These are phyloP conservation scores for Limanda limanda DNA, from an alignment of 2,113 vertebrate species.

Conservation along the genomic window DNA sequence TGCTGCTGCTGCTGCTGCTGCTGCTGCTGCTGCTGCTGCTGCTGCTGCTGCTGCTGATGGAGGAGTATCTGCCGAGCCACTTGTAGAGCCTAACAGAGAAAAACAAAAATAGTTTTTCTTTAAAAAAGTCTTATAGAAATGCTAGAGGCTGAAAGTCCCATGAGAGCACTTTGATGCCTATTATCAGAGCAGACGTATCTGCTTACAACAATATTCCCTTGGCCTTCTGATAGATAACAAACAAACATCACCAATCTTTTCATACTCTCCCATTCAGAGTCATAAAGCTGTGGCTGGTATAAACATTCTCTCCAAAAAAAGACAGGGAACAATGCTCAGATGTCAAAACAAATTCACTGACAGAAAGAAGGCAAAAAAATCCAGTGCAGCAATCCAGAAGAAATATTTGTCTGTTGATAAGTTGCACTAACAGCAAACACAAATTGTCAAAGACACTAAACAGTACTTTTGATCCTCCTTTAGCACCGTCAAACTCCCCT, in stretches of 20 bases:
- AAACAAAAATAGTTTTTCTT: slow-evolving; percentile 18
- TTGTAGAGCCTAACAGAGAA: slow-evolving; percentile 89
- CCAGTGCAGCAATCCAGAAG: slow-evolving; percentile 30
- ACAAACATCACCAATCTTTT: slow-evolving; percentile 58
- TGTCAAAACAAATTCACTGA: slow-evolving; percentile 69
- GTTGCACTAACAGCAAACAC: slow-evolving; percentile 57
- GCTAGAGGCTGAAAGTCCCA: slow-evolving; percentile 48
- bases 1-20: slow-evolving; percentile 85
- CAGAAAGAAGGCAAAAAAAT: slow-evolving; percentile 3
- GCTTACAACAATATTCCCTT: slow-evolving; percentile 54
- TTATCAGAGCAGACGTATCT: slow-evolving; percentile 53
- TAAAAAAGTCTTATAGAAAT: slow-evolving; percentile 21
- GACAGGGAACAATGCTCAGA: slow-evolving; percentile 57
- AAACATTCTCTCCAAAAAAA: slow-evolving; percentile 38
- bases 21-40: slow-evolving; percentile 85
- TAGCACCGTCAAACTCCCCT: slow-evolving; percentile 79
- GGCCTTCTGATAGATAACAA: slow-evolving; percentile 61
- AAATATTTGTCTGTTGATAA: slow-evolving; percentile 69
- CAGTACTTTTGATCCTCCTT: slow-evolving; percentile 72
- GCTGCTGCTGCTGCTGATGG: slow-evolving; percentile 89
- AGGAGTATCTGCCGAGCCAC: slow-evolving; percentile 95
- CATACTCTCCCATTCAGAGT: slow-evolving; percentile 32
- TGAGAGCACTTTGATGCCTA: slow-evolving; percentile 56
- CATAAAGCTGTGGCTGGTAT: slow-evolving; percentile 22
- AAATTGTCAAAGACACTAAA: slow-evolving; percentile 51